Conservation (phyloP, 2,888 invertebrate genomes). For the Athripsodes cinereus region DNA sequence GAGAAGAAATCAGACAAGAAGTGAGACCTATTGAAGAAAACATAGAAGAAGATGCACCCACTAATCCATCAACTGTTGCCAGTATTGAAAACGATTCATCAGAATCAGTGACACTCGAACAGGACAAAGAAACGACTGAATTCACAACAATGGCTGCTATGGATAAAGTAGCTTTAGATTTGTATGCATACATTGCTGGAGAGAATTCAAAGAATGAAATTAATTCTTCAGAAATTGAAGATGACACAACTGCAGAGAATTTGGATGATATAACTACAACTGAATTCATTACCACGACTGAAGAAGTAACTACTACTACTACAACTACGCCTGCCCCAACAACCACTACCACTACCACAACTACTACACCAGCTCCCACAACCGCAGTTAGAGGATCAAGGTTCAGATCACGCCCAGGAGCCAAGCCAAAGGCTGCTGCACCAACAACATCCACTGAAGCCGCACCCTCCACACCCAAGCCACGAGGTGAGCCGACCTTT, state of each 20-base stretch:
- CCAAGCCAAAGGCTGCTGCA: conserved; percentile 45
- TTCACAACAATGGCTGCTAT: conserved; percentile 63
- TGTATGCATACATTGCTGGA: conserved; percentile 71
- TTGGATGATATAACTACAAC: conserved; percentile 43
- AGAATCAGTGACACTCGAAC: conserved; percentile 38
- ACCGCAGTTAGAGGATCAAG: conserved; percentile 43
- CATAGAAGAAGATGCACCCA: conserved; percentile 31
- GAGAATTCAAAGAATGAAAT: conserved; percentile 58
- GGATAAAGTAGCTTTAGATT: conserved; percentile 77
- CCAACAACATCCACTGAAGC: conserved; percentile 35
- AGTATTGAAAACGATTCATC: conserved; percentile 39
- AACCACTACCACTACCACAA: conserved; percentile 42
- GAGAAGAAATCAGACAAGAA: conserved; percentile 41
- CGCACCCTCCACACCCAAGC: conserved; percentile 43
- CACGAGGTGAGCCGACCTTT: conserved; percentile 39
- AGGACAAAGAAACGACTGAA: conserved; percentile 47
- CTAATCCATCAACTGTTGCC: conserved; percentile 19
- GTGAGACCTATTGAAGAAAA: conserved; percentile 38
- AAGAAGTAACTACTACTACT: conserved; percentile 46
- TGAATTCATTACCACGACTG: conserved; percentile 48
- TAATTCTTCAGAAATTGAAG: conserved; percentile 36
- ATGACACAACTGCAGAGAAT: conserved; percentile 39
- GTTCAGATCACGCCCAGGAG: conserved; percentile 42
- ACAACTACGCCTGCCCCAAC: conserved; percentile 48
- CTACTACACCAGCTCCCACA: conserved; percentile 41